Evolutionary conservation across 2,797 vertebrate species (phyloP).

Genomic region (Luscinia megarhynchos): DNA sequence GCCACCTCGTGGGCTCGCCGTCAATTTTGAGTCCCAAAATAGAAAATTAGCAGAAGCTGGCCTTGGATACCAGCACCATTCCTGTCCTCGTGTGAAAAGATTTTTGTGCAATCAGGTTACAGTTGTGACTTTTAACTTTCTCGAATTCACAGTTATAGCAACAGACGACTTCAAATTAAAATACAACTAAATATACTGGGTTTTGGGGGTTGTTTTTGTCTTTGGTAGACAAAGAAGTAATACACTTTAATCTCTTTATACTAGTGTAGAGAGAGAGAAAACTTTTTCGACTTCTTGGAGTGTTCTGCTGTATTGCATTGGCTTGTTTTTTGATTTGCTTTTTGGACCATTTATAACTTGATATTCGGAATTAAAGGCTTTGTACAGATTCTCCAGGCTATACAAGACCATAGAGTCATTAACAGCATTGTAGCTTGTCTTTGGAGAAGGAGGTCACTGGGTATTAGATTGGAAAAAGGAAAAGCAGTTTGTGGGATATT

Average conservation of each 20-base stretch:
- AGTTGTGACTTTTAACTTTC: background rate
- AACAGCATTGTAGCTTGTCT: background rate
- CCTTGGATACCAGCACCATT: background rate
- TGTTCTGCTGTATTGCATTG: background rate
- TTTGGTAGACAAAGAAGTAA: background rate
- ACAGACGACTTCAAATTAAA: background rate
- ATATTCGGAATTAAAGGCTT: background rate
- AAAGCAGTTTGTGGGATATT: background rate
- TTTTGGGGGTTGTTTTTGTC: no score
- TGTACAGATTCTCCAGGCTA: background rate
- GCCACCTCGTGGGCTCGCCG: background rate
- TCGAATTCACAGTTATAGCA: background rate
- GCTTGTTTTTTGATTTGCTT: background rate
- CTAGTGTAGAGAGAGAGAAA: background rate
- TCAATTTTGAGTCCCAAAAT: background rate
- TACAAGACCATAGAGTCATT: background rate
- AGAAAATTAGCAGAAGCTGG: background rate
- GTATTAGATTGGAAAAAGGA: no score
- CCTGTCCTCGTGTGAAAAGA: background rate
- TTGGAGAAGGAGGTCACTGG: background rate
- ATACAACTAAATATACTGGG: background rate
- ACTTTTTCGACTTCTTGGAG: background rate
- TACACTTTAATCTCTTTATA: background rate
- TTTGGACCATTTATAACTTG: background rate
- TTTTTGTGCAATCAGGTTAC: background rate